Evolutionary conservation across 2,888 invertebrate species (phyloP), one percentile per base, ranked within the genome.

Genomic region (Stenchaetothrips biformis): DNA sequence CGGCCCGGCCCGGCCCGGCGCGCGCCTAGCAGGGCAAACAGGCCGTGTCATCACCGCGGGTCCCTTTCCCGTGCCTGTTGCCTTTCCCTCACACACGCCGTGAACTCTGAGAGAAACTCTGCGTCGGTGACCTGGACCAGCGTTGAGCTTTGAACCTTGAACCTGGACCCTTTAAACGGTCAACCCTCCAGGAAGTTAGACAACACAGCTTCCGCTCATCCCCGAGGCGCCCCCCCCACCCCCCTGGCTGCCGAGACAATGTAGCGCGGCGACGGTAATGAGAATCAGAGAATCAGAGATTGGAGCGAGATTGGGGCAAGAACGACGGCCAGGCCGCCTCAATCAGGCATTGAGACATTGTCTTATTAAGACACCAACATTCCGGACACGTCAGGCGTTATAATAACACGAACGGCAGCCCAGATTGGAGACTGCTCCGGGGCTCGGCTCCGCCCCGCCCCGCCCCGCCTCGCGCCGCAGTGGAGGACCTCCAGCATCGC

Each of bases 321-420:
- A 74, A 11, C 67, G 18, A 25, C 67, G 21, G 67, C 21, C 67
- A 4, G 67, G 67, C 21, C 3, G 67, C 67, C 67, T 21, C 67
- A 74, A 74, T 74, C 67, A 74, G 67, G 67, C 67, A 74, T 74
- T 74, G 67, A 74, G 67, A 74, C 67, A 74, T 74, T 74, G 67
- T 74, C 67, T 74, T 74, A 74, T 74, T 74, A 74, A 74, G 67
- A 74, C 67, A 74, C 67, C 21, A 74, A 74, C 67, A 74, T 74
- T 74, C 67, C 67, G 67, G 67, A 74, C 67, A 74, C 67, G 67
- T 74, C 67, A 74, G 67, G 67, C 67, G 67, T 74, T 74, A 74
- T 74, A 74, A 74, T 74, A 74, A 74, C 67, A 74, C 25, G 25
- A 74, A 74, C 67, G 67, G 67, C 67, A 74, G 67, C 67, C 67